Conservation (phyloP, 2,888 invertebrate species). For the Drosophila paracracens region DNA sequence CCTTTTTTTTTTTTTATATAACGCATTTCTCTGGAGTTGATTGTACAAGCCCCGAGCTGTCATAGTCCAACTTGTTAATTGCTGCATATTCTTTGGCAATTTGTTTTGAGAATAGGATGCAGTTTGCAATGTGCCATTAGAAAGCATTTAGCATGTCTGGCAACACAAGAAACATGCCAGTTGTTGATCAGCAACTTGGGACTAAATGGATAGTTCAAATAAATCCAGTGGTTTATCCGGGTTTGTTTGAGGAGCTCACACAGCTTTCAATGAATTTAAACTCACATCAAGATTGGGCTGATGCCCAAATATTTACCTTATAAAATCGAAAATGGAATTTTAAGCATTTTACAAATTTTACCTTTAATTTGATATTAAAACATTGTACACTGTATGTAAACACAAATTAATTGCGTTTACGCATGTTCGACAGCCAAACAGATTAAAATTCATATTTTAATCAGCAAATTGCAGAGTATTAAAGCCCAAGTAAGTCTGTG, state of each 20-base stretch:
- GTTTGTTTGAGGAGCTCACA: not conserved
- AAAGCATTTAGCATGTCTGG: not conserved
- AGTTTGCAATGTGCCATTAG: not conserved
- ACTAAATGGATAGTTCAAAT: not conserved
- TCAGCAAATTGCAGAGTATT: conserved; percentile 28
- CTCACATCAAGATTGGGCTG: not conserved
- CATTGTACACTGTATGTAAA: not conserved
- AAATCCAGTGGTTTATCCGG: not conserved
- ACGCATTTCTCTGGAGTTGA: not conserved
- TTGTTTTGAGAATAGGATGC: not conserved
- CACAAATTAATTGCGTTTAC: not conserved
- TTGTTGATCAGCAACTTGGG: not conserved
- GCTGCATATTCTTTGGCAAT: not conserved
- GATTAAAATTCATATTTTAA: conserved; percentile 5
- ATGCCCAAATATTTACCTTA: not conserved
- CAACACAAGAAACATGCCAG: not conserved
- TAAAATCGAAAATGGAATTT: not conserved
- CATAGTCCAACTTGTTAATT: not conserved
- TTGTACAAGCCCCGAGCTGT: not conserved
- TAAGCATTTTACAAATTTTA: not conserved
- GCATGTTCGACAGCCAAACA: not conserved
- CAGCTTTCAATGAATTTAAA: not conserved
- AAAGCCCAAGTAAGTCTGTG: conserved; percentile 13
- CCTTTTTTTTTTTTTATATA: no score
- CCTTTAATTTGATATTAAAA: not conserved